These are phyloP conservation scores for Dryobotodes eremita DNA, from an alignment of 2,888 invertebrate species.

Conservation along the genomic window DNA sequence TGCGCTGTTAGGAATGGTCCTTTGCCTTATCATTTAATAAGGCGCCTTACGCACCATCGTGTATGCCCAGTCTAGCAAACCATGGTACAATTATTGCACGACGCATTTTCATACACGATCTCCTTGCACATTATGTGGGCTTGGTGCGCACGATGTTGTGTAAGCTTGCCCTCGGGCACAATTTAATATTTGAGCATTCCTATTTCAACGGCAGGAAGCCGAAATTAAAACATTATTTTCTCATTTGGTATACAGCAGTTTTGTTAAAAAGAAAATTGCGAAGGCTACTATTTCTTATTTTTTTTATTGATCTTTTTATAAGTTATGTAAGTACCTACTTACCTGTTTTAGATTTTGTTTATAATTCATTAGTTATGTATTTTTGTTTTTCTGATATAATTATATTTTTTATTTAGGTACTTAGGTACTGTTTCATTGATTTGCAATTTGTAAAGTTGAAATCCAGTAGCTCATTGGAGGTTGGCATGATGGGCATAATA, in stretches of 20 bases:
- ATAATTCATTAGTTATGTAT: neutral
- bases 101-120: slow-evolving; percentile 18
- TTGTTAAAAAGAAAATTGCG: neutral
- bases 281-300: neutral
- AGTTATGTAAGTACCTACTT: slow-evolving; percentile 1
- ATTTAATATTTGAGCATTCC: slow-evolving; percentile 5
- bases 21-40: slow-evolving; percentile 3
- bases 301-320: slow-evolving; percentile 21
- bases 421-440: neutral
- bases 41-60: slow-evolving; percentile 33
- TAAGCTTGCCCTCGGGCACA: neutral
- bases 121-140: slow-evolving; percentile 1
- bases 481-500: neutral
- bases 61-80: slow-evolving; percentile 7
- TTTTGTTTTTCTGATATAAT: neutral
- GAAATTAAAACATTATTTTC: neutral
- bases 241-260: neutral
- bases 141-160: neutral
- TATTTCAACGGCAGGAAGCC: neutral
- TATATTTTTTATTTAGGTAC: neutral
- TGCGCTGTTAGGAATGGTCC: slow-evolving; percentile 26
- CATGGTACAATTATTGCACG: neutral
- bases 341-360: slow-evolving; percentile 14
- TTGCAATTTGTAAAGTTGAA: slow-evolving; percentile 8
- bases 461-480: neutral